Evolutionary conservation across 1,140 invertebrate species (phyloP).

Genomic region (Diuraphis noxia): DNA sequence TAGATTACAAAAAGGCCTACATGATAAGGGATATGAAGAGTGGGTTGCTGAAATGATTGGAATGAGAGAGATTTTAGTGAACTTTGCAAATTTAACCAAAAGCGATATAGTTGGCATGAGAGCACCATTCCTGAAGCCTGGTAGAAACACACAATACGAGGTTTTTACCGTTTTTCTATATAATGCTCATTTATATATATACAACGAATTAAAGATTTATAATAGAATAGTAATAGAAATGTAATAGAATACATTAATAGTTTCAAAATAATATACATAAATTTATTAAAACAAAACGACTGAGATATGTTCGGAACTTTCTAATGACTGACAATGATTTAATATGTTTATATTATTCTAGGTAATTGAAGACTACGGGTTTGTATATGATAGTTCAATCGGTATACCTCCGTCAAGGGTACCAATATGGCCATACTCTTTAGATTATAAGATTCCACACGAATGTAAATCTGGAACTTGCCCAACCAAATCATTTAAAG

Average conservation of each 20-base stretch:
- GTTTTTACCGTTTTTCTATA: constrained; percentile 62
- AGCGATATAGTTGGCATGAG: constrained; percentile 84
- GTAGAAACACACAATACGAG: constrained; percentile 89
- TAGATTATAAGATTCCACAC: constrained; percentile 88
- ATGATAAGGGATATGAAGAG: constrained; percentile 86
- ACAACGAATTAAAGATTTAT: not conserved
- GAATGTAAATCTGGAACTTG: constrained; percentile 90
- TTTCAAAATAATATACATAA: not conserved
- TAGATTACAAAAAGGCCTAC: constrained; percentile 73
- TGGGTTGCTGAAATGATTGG: constrained; percentile 93
- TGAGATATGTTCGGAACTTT: not conserved
- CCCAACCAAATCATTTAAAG: constrained; percentile 86
- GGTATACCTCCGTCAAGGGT: constrained; percentile 78
- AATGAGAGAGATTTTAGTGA: constrained; percentile 82
- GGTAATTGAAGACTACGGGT: constrained; percentile 87
- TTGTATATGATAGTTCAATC: constrained; percentile 89
- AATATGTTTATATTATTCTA: constrained; percentile 58
- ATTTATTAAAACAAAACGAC: not conserved
- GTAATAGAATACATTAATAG: not conserved
- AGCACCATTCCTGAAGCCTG: constrained; percentile 87
- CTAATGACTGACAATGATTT: not conserved
- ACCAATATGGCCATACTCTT: constrained; percentile 93
- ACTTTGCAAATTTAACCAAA: constrained; percentile 80
- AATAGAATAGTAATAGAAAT: too few species aligned
- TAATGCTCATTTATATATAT: not conserved